Evolutionary conservation across 1,140 invertebrate species (phyloP), one percentile per base, ranked within the genome.

Genomic region (Halesus radiatus): DNA sequence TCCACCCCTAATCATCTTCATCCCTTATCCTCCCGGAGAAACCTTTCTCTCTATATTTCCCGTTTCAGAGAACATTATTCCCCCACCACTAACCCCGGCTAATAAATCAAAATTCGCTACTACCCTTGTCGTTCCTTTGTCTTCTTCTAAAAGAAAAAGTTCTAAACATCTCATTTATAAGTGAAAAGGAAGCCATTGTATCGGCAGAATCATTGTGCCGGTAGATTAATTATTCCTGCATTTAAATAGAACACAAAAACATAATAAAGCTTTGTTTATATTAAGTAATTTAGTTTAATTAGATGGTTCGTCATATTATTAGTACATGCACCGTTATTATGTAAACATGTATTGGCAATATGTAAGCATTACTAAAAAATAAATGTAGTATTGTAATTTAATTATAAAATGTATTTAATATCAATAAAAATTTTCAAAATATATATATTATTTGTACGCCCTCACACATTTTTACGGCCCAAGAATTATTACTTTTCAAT

Each of bases 71-170:
- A 70, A 52, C 66, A 70, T 70, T 52, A 70, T 70, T 70, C 45
- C 32, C 66, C 18, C 22, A 18, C 45, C 37, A 70, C 29, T 50
- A 32, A 20, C 66, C 23, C 45, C 6, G 70, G 20, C 53, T 74
- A 74, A 74, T 74, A 74, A 74, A 74, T 74, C 70, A 74, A 74
- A 74, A 74, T 74, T 74, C 26, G 50, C 53, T 29, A n/a, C 29
- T 16, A 22, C 37, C 45, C 68, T 26, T 66, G n/a, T 52, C 45
- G 50, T 54, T 74, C 70, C 52, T 74, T 74, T 74, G 70, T 74
- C 52, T 74, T 26, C 53, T 54, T 54, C 23, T 29, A 54, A 74
- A 74, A 74, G 70, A 74, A 74, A 73, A 74, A 72, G 20, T 74
- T 74, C 70, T 56, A 54, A 56, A 74, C 26, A 56, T 56, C 70